Percentiles rank a stretch among this genome's conserved stretches.
phyloP scores from a whole-genome alignment of 2,888 invertebrate genomes.

The Parthenolecanium corni region DNA sequence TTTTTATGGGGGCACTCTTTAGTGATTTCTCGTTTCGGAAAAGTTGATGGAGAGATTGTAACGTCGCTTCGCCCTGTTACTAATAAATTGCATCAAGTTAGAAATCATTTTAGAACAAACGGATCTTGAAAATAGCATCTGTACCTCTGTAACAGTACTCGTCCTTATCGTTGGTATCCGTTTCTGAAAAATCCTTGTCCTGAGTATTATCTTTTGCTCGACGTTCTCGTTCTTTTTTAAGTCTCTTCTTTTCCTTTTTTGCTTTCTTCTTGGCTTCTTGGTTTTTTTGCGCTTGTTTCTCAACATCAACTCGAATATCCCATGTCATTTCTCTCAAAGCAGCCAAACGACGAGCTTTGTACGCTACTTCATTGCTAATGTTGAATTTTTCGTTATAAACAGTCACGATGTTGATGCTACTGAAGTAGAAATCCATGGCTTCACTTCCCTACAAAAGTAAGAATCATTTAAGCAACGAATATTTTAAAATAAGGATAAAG shows the following conservation, averaged over 20 bases:
- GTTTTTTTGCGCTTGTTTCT: constrained; percentile 19
- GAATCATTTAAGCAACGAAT: not conserved
- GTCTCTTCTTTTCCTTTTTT: constrained; percentile 20
- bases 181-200: constrained; percentile 17
- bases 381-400: constrained; percentile 22
- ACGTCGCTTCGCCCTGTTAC: constrained; percentile 12
- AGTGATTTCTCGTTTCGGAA: constrained; percentile 21
- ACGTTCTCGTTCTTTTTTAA: constrained; percentile 17
- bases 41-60: constrained; percentile 22
- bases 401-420: constrained; percentile 18
- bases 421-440: constrained; percentile 22
- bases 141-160: constrained; percentile 19
- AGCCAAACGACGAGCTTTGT: constrained; percentile 22
- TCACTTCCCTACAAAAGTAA: constrained; percentile 9
- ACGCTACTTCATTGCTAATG: constrained; percentile 23
- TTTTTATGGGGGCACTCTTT: constrained; percentile 23
- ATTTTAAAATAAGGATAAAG: not conserved
- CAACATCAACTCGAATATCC: constrained; percentile 26
- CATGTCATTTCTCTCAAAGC: constrained; percentile 19
- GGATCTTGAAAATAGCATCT: not conserved
- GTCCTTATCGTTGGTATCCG: constrained; percentile 21
- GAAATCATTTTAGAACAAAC: not conserved
- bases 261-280: constrained; percentile 23
- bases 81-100: not conserved
- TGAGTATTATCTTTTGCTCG: constrained; percentile 4